Evolutionary conservation across 2,113 vertebrate species (phyloP).

Genomic region (Bufo bufo): DNA sequence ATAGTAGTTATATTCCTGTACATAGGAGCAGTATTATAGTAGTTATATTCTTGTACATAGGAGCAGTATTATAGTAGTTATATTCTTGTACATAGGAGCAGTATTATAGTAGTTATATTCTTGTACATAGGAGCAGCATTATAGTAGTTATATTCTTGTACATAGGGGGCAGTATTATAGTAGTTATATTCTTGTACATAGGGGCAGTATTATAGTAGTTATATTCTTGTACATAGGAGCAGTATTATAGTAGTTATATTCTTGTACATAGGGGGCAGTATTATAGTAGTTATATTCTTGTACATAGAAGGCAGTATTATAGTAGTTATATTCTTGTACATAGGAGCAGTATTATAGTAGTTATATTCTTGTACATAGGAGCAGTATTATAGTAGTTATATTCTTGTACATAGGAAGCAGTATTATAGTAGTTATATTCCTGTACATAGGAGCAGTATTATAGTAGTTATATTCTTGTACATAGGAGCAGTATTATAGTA

Average conservation of each 20-base stretch:
- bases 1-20: constrained; percentile 7
- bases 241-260: constrained; percentile 4
- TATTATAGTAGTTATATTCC: neutral
- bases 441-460: constrained; percentile 1
- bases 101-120: neutral
- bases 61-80: constrained; percentile 4
- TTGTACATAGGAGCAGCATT: neutral
- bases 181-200: neutral
- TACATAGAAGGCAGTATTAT: neutral
- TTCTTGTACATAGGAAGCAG: neutral
- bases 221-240: neutral
- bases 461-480: constrained; percentile 1
- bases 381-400: constrained; percentile 17
- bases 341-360: constrained; percentile 3
- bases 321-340: constrained; percentile 4
- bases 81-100: neutral
- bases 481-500: constrained; percentile 9
- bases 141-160: neutral
- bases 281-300: constrained; percentile 2
- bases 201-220: constrained; percentile 4
- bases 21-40: constrained; percentile 8
- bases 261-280: neutral
- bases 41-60: constrained; percentile 2
- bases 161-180: neutral
- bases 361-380: neutral